Evolutionary conservation across 1,140 invertebrate genomes (phyloP).

Genomic region (Meloidogyne floridensis): DNA sequence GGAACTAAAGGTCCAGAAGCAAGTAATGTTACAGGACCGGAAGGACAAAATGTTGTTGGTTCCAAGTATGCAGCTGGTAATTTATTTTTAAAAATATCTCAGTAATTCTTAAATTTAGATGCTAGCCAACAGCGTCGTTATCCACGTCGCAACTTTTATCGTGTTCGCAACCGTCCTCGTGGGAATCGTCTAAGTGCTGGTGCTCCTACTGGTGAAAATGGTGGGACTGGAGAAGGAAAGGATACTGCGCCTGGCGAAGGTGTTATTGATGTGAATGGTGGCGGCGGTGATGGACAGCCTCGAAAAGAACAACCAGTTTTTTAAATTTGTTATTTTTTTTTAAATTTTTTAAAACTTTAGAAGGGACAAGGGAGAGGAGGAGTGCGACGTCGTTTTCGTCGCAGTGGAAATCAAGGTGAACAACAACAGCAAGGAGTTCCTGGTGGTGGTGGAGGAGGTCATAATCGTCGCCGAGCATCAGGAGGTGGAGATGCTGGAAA

Average conservation of each 20-base stretch:
- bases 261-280: conserved; percentile 8
- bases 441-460: conserved; percentile 22
- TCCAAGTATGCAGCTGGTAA: conserved; percentile 53
- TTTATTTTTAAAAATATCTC: background rate
- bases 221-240: background rate
- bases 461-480: conserved; percentile 28
- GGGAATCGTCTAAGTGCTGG: background rate
- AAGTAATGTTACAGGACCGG: conserved; percentile 61
- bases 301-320: background rate
- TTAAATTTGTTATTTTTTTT: background rate
- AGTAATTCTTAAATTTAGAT: conserved; percentile 17
- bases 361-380: background rate
- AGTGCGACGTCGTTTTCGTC: background rate
- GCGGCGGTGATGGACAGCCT: background rate
- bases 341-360: background rate
- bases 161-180: conserved; percentile 1
- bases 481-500: conserved; percentile 25
- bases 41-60: conserved; percentile 55
- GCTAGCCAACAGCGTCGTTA: conserved; percentile 8
- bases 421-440: conserved; percentile 11
- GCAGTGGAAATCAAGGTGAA: conserved; percentile 8
- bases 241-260: background rate
- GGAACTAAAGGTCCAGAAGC: conserved; percentile 78
- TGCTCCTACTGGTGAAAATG: background rate
- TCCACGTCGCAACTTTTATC: conserved; percentile 29